Conservation (phyloP, 1,140 invertebrate genomes). For the Habropoda laboriosa region DNA sequence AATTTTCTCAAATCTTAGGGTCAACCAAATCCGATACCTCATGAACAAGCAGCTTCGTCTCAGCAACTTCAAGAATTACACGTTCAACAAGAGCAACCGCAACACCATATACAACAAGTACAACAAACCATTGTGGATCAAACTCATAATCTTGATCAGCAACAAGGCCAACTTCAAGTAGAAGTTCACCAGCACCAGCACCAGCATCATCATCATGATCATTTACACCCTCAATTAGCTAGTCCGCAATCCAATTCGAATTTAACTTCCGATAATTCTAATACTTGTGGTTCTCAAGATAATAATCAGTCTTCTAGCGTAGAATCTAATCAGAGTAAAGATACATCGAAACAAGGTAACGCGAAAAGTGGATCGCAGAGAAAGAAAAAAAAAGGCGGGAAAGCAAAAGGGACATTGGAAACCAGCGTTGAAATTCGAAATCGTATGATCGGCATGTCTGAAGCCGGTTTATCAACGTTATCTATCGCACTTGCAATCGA, state of each 20-base stretch:
- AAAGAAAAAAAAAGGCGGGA: conserved; percentile 78
- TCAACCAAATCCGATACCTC: conserved; percentile 61
- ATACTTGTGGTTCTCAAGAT: conserved; percentile 67
- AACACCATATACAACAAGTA: conserved; percentile 57
- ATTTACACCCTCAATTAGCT: conserved; percentile 43
- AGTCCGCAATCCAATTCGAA: conserved; percentile 36
- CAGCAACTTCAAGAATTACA: conserved; percentile 73
- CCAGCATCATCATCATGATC: conserved; percentile 52
- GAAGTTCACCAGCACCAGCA: conserved; percentile 57
- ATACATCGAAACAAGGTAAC: conserved; percentile 36
- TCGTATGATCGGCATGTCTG: conserved; percentile 81
- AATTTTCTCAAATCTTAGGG: conserved; percentile 47
- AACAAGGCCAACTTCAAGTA: conserved; percentile 46
- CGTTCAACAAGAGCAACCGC: conserved; percentile 64
- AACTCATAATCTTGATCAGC: conserved; percentile 55
- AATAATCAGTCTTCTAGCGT: conserved; percentile 66
- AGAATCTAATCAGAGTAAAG: conserved; percentile 50
- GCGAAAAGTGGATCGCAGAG: conserved; percentile 27
- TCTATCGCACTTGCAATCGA: conserved; percentile 80
- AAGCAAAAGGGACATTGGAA: conserved; percentile 79
- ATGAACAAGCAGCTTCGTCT: conserved; percentile 57
- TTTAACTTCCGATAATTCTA: conserved; percentile 55
- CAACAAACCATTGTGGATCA: conserved; percentile 62
- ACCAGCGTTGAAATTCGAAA: conserved; percentile 80
- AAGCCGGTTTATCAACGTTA: conserved; percentile 79